These are phyloP conservation scores for Danaus melanippus DNA, from an alignment of 1,140 invertebrate genomes.

Conservation along the genomic window DNA sequence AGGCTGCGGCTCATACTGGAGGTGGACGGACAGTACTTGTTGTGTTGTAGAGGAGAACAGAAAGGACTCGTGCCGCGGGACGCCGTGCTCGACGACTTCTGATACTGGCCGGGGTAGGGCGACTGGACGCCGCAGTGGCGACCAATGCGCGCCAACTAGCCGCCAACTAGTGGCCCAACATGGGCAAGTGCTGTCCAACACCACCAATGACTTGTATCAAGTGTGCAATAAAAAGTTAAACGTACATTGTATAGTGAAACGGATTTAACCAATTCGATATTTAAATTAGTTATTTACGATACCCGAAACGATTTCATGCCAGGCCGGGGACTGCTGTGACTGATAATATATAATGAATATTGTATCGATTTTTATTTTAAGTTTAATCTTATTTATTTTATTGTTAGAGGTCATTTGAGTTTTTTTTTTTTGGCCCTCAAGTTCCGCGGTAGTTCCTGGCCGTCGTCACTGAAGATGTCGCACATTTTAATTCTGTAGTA, in stretches of 20 bases:
- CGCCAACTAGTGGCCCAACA: constrained; percentile 3
- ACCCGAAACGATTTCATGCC: constrained; percentile 2
- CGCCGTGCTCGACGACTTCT: constrained; percentile 76
- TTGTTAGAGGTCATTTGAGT: constrained; percentile 12
- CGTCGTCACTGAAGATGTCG: constrained; percentile 43
- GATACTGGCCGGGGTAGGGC: constrained; percentile 59
- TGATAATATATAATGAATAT: constrained; percentile 11
- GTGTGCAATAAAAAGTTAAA: too few species aligned
- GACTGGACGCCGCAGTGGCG: constrained; percentile 59
- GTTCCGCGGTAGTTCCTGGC: constrained; percentile 25
- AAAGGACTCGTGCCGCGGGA: constrained; percentile 84
- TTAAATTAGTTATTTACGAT: neutral
- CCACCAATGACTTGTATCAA: too few species aligned
- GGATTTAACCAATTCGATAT: too few species aligned
- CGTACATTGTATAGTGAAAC: too few species aligned
- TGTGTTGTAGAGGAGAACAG: constrained; percentile 83
- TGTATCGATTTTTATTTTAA: constrained; percentile 15
- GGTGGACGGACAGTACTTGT: constrained; percentile 83
- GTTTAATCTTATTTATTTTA: constrained; percentile 14
- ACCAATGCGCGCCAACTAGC: constrained; percentile 30
- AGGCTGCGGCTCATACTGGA: constrained; percentile 81
- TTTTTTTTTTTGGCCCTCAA: constrained; percentile 15
- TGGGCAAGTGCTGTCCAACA: constrained; percentile 3
- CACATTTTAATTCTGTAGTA: constrained; percentile 60
- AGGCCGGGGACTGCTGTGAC: constrained; percentile 24